Conservation (phyloP, 2,888 invertebrate genomes). For the Parascotia fuliginaria region DNA sequence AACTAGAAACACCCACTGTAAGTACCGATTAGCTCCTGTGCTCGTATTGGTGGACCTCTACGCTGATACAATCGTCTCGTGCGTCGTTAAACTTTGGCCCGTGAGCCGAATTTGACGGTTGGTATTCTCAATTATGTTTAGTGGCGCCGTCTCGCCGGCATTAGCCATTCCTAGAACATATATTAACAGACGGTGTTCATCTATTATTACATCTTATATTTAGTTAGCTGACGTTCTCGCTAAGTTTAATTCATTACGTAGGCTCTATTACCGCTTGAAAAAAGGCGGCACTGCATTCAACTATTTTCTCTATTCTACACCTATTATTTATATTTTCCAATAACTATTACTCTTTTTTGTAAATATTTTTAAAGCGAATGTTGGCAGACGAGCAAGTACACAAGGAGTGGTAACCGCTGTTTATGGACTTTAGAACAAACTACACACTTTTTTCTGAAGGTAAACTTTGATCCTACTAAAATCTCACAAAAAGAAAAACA, state of each 20-base stretch:
- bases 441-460: too few relatives aligned
- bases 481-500: too few relatives aligned
- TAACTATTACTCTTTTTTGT: too few relatives aligned
- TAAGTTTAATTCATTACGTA: constrained; percentile 8
- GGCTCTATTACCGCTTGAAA: neutral
- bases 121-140: constrained; percentile 20
- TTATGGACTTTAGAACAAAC: too few relatives aligned
- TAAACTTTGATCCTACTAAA: too few relatives aligned
- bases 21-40: neutral
- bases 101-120: constrained; percentile 8
- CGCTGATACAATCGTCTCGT: constrained; percentile 18
- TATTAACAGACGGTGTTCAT: constrained; percentile 1
- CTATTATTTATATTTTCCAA: too few relatives aligned
- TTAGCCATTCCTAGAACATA: constrained; percentile 35
- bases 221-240: constrained; percentile 27
- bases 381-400: too few relatives aligned
- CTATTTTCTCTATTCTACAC: too few relatives aligned
- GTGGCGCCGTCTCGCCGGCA: constrained; percentile 27
- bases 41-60: constrained; percentile 15
- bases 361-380: too few relatives aligned
- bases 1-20: neutral
- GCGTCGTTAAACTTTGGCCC: constrained; percentile 39
- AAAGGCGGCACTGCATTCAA: constrained; percentile 6
- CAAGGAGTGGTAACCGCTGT: too few relatives aligned
- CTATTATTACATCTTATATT: constrained; percentile 23